Percentiles rank a stretch among this genome's conserved stretches.
phyloP scores from a whole-genome alignment of 2,113 vertebrate species.

The Hydrochoerus hydrochaeris region DNA sequence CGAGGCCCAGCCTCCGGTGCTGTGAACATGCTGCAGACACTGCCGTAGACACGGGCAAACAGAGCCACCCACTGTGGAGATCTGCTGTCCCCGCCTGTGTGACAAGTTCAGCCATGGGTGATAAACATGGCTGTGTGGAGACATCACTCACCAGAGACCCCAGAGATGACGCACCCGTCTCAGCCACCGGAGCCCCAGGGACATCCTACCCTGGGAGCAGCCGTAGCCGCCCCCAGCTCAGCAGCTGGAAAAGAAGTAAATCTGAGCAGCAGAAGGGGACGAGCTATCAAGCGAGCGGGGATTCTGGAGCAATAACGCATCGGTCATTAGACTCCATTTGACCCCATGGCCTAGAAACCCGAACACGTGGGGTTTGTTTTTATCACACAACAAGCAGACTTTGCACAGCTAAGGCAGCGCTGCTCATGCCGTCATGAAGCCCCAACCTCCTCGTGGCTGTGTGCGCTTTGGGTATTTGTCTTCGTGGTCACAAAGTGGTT shows the following conservation, averaged over 20 bases:
- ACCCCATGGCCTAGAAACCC: not conserved
- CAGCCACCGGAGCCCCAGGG: not conserved
- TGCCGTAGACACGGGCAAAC: not conserved
- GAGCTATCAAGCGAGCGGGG: not conserved
- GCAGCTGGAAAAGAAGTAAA: not conserved
- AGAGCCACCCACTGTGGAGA: not conserved
- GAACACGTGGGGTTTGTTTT: not conserved
- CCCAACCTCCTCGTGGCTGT: not conserved
- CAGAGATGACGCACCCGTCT: not conserved
- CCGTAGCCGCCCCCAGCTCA: not conserved
- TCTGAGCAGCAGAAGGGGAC: not conserved
- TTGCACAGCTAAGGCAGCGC: not conserved
- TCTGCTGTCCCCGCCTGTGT: not conserved
- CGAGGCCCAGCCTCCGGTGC: not conserved
- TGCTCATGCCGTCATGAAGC: not conserved
- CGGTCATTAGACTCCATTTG: not conserved
- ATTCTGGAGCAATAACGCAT: not conserved
- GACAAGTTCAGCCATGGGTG: not conserved
- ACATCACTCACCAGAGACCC: not conserved
- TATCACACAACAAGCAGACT: not conserved
- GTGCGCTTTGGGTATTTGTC: not conserved
- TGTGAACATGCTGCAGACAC: not conserved
- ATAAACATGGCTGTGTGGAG: not conserved
- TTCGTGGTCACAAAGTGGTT: not conserved
- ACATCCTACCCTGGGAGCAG: not conserved